These are phyloP conservation scores for Anarsia innoxiella DNA, from an alignment of 2,888 invertebrate species.

Conservation along the genomic window DNA sequence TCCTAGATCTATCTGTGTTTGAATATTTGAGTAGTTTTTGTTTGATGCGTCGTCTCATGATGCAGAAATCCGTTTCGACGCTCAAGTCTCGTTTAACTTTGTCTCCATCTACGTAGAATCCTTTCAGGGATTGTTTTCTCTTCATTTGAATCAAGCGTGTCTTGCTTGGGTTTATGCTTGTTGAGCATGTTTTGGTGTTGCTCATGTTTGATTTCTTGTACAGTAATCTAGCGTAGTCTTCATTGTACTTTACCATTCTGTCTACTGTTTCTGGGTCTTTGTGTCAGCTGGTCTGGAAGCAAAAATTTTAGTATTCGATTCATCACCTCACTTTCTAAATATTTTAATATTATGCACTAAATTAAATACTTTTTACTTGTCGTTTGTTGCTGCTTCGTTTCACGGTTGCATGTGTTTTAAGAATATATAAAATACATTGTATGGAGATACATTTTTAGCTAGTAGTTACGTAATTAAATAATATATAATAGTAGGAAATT, in stretches of 20 bases:
- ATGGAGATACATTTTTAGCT: too few relatives aligned
- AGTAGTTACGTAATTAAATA: too few relatives aligned
- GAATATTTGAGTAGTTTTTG: slow-evolving; percentile 16
- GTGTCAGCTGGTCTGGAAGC: slow-evolving; percentile 47
- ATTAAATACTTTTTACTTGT: too few relatives aligned
- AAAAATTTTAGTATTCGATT: slow-evolving; percentile 57
- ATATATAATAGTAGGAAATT: too few relatives aligned
- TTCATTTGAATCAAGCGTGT: slow-evolving; percentile 29
- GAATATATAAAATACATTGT: too few relatives aligned
- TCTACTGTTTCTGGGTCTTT: slow-evolving; percentile 10
- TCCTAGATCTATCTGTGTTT: not conserved
- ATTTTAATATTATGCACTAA: too few relatives aligned
- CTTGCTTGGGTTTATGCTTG: slow-evolving; percentile 33
- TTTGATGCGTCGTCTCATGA: slow-evolving; percentile 40
- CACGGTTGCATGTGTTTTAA: too few relatives aligned
- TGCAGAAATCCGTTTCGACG: slow-evolving; percentile 54
- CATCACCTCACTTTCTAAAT: too few relatives aligned
- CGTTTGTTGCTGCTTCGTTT: too few relatives aligned
- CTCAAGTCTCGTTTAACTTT: slow-evolving; percentile 50
- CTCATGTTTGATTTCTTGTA: slow-evolving; percentile 47
- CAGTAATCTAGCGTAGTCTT: slow-evolving; percentile 33
- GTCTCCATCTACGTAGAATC: slow-evolving; percentile 28
- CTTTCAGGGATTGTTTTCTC: slow-evolving; percentile 29
- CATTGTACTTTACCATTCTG: slow-evolving; percentile 22
- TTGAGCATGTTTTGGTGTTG: slow-evolving; percentile 41